A percentile compares a stretch with the other conserved stretches of the same genome.
phyloP scores from a whole-genome alignment of 2,888 invertebrate species.

The Trissoscelio sp. region DNA sequence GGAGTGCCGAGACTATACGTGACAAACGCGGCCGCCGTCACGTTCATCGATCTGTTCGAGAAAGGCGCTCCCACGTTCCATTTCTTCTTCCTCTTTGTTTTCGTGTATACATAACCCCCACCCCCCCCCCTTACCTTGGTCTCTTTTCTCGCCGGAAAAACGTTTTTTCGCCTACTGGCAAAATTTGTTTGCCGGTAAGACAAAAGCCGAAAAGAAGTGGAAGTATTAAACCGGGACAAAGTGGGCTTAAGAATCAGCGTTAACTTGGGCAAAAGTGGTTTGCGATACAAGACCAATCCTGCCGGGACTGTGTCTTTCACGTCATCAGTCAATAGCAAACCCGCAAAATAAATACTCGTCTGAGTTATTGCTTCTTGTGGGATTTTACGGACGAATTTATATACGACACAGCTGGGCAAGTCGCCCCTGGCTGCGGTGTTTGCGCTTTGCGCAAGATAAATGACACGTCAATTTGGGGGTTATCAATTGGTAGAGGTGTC shows the following conservation, averaged over 20 bases:
- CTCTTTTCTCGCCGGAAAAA: conserved; percentile 25
- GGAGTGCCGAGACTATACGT: conserved; percentile 51
- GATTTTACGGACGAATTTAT: conserved; percentile 27
- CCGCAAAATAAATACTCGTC: conserved; percentile 49
- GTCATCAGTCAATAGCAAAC: conserved; percentile 45
- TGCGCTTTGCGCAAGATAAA: conserved; percentile 35
- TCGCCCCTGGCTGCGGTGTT: conserved; percentile 20
- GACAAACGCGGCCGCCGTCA: conserved; percentile 50
- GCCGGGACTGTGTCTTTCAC: conserved; percentile 41
- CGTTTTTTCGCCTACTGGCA: conserved; percentile 57
- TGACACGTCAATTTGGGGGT: conserved; percentile 44
- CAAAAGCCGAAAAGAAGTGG: conserved; percentile 56
- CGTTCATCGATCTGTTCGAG: conserved; percentile 53
- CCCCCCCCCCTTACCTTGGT: too few relatives aligned
- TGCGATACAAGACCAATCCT: conserved; percentile 46
- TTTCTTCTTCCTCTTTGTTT: conserved; percentile 36
- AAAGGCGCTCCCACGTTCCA: too few relatives aligned
- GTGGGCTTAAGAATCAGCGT: conserved; percentile 72
- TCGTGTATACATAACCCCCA: conserved; percentile 12
- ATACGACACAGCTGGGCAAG: too few relatives aligned
- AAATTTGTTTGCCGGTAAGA: conserved; percentile 64
- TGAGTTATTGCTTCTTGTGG: conserved; percentile 52
- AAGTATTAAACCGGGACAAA: conserved; percentile 58
- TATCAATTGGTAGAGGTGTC: conserved; percentile 41
- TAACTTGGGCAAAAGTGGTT: conserved; percentile 71